phyloP scores from a whole-genome alignment of 1,140 invertebrate genomes.

The Doryteuthis pealeii region DNA sequence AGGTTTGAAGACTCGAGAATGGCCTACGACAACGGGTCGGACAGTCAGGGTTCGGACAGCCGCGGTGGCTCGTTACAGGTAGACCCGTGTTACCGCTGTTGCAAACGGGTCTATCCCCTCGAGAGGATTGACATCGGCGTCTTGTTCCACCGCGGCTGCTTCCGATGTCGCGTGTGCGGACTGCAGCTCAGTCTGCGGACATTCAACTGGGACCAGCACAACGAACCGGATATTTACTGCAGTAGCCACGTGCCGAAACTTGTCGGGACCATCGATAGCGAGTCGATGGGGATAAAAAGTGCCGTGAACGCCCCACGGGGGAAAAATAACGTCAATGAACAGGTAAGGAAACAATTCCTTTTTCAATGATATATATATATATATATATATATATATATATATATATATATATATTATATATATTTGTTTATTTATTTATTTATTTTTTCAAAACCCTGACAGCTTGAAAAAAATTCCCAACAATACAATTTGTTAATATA shows the following conservation, averaged over 20 bases:
- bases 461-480: no score
- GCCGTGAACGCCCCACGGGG: conserved; percentile 51
- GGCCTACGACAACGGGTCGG: conserved; percentile 24
- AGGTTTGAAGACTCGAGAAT: conserved; percentile 28
- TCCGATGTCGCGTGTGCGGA: conserved; percentile 50
- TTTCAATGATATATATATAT: no score
- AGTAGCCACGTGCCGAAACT: conserved; percentile 50
- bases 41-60: conserved; percentile 15
- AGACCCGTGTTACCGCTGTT: conserved; percentile 51
- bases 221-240: conserved; percentile 52
- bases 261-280: conserved; percentile 45
- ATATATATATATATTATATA: no score
- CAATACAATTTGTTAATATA: no score
- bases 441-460: no score
- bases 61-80: conserved; percentile 26
- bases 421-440: background rate
- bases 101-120: conserved; percentile 54
- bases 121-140: conserved; percentile 55
- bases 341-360: conserved; percentile 33
- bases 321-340: conserved; percentile 34
- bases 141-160: conserved; percentile 53
- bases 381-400: no score
- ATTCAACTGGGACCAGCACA: conserved; percentile 51
- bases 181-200: conserved; percentile 51
- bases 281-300: conserved; percentile 50